These are phyloP conservation scores for Morpho achilles DNA, from an alignment of 2,888 invertebrate species.

Conservation along the genomic window DNA sequence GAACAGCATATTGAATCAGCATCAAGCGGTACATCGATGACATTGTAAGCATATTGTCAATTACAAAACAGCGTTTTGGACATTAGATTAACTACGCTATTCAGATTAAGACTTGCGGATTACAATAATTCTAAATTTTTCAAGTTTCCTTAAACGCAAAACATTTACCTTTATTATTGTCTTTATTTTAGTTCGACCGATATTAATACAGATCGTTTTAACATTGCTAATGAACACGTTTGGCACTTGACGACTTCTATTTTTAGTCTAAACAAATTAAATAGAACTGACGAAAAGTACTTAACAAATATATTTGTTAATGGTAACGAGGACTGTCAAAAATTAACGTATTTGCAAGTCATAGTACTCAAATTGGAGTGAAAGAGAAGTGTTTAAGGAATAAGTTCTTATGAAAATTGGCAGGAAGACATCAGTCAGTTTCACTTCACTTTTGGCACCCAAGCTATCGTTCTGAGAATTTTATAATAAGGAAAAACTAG, in stretches of 20 bases:
- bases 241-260: conserved; percentile 51
- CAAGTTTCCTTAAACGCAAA: no score
- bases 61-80: no score
- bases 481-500: conserved; percentile 37
- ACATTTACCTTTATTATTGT: no score
- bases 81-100: no score
- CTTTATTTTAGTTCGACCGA: no score
- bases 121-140: no score
- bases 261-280: conserved; percentile 48
- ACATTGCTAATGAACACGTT: conserved; percentile 48
- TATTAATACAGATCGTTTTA: neutral
- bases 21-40: no score
- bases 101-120: no score
- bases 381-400: conserved; percentile 16
- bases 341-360: conserved; percentile 28
- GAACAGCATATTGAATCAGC: no score
- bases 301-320: conserved; percentile 10
- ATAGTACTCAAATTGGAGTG: conserved; percentile 26
- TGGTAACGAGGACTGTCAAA: conserved; percentile 13
- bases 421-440: conserved; percentile 66
- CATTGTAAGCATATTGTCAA: no score
- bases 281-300: conserved; percentile 38
- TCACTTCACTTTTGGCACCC: conserved; percentile 48
- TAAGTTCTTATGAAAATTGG: conserved; percentile 36
- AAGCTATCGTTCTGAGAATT: conserved; percentile 52